Conservation (phyloP, 2,113 vertebrate genomes). For the Amblyornis subalaris region DNA sequence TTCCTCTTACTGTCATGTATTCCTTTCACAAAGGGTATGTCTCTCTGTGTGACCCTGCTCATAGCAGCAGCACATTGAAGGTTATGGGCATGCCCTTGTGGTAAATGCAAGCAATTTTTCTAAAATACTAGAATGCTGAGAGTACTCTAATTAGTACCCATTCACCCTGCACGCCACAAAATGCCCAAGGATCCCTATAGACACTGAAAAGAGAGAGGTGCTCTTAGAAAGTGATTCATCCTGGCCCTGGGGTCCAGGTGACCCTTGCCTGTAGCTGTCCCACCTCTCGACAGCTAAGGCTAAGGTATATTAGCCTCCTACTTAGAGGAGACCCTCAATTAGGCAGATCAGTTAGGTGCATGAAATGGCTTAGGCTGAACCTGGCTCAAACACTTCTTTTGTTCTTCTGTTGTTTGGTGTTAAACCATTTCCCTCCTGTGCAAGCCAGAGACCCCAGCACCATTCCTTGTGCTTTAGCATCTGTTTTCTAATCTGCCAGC, state of each 20-base stretch:
- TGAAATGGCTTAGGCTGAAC: not conserved
- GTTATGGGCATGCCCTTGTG: not conserved
- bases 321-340: not conserved
- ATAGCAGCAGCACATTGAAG: not conserved
- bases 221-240: not conserved
- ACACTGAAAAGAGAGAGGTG: not conserved
- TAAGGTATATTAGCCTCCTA: not conserved
- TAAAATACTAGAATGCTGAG: not conserved
- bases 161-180: not conserved
- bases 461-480: rapidly evolving
- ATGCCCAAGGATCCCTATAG: not conserved
- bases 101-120: not conserved
- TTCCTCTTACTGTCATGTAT: not conserved
- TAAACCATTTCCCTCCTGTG: not conserved
- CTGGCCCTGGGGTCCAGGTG: rapidly evolving
- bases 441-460: not conserved
- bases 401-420: not conserved
- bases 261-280: not conserved
- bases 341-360: not conserved
- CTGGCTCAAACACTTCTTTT: not conserved
- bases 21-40: not conserved
- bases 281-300: not conserved
- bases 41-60: not conserved
- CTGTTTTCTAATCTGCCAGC: not conserved
- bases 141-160: not conserved